phyloP scores from a whole-genome alignment of 2,113 vertebrate species.

The Phodopus roborovskii region DNA sequence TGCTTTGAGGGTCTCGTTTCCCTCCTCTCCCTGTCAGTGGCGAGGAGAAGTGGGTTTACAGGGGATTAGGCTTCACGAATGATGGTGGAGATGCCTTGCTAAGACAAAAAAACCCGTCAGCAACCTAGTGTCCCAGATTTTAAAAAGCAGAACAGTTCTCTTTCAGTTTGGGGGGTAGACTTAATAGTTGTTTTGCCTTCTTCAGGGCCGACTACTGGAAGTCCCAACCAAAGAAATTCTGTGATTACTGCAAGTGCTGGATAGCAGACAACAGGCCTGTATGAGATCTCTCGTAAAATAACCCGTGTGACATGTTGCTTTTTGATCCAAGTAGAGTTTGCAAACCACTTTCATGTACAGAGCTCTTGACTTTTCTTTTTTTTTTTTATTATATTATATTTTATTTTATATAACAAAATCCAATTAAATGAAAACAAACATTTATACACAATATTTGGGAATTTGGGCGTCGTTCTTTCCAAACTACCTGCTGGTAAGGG shows the following conservation, averaged over 20 bases:
- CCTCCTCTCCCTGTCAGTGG: background rate
- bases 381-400: too few species aligned
- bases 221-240: slow-evolving; percentile 99
- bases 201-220: slow-evolving; percentile 99
- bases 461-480: too few species aligned
- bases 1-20: background rate
- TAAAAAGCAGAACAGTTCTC: background rate
- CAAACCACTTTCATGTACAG: slow-evolving; percentile 23
- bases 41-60: background rate
- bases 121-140: background rate
- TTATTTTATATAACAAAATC: too few species aligned
- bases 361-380: slow-evolving; percentile 2
- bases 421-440: too few species aligned
- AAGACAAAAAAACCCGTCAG: background rate
- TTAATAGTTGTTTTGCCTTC: slow-evolving; percentile 68
- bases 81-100: background rate
- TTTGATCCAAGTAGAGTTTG: slow-evolving; percentile 24
- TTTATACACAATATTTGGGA: too few species aligned
- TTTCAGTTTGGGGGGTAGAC: background rate
- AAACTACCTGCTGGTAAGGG: too few species aligned
- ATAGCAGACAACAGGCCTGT: slow-evolving; percentile 99
- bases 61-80: background rate
- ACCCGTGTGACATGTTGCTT: slow-evolving; percentile 37
- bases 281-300: slow-evolving; percentile 82
- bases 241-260: slow-evolving; percentile 99